phyloP scores from a whole-genome alignment of 1,140 invertebrate genomes.

The Melanaphis sacchari region DNA sequence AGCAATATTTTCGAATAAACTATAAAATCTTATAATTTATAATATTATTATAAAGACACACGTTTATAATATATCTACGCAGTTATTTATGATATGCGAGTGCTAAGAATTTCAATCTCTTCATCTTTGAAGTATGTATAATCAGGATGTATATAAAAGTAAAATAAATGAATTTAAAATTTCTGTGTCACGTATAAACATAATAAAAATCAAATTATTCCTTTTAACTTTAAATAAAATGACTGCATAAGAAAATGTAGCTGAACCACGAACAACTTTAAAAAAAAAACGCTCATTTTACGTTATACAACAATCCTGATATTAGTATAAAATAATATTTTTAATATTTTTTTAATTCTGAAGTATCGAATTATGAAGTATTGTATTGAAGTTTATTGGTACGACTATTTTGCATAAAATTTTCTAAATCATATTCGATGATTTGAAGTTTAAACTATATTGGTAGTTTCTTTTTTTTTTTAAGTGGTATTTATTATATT shows the following conservation, averaged over 20 bases:
- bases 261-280: neutral
- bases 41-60: neutral
- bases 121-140: neutral
- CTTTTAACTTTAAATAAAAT: neutral
- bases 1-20: neutral
- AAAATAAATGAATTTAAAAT: neutral
- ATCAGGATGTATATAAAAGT: neutral
- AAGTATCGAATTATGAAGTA: too few relatives aligned
- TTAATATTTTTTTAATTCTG: neutral
- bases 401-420: neutral
- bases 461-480: neutral
- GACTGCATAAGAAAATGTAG: neutral
- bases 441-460: neutral
- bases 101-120: neutral
- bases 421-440: neutral
- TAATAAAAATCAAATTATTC: neutral
- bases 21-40: neutral
- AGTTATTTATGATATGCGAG: neutral
- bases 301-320: neutral
- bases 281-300: neutral
- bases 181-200: neutral
- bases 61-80: neutral
- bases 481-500: neutral
- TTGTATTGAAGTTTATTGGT: neutral
- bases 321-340: neutral